phyloP scores from a whole-genome alignment of 2,113 vertebrate species.

The Thalassarche chlororhynchos region DNA sequence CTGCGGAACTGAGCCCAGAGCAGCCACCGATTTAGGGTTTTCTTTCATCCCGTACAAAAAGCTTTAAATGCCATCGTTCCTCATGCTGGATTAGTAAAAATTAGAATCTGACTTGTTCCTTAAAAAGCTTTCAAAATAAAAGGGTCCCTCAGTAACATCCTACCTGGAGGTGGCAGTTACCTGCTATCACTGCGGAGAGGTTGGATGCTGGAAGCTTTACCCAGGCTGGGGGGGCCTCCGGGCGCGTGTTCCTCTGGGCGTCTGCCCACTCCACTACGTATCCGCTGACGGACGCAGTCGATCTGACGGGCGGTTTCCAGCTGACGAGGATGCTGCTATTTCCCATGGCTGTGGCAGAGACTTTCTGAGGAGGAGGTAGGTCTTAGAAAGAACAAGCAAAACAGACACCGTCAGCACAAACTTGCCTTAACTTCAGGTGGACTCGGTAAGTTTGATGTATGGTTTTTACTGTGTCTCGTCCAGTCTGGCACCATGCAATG shows the following conservation, averaged over 20 bases:
- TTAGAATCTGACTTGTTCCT: rapidly evolving
- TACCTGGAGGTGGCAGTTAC: not conserved
- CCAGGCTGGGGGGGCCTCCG: conserved; percentile 16
- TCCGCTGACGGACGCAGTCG: not conserved
- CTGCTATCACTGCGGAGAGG: conserved; percentile 41
- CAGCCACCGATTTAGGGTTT: not conserved
- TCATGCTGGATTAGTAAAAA: not conserved
- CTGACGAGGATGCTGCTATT: conserved; percentile 38
- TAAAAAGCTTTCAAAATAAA: rapidly evolving
- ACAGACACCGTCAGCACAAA: rapidly evolving
- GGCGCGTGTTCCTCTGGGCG: rapidly evolving
- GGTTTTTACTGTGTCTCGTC: not conserved
- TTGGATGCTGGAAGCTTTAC: not conserved
- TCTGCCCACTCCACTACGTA: conserved; percentile 75
- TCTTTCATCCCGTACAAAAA: not conserved
- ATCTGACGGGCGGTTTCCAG: conserved; percentile 16
- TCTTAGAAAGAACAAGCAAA: conserved; percentile 6
- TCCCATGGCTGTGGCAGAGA: conserved; percentile 3
- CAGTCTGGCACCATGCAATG: rapidly evolving
- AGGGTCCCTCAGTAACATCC: rapidly evolving
- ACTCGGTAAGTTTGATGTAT: rapidly evolving
- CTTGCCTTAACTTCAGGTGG: rapidly evolving
- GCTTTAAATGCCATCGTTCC: not conserved
- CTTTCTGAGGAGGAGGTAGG: conserved; percentile 36
- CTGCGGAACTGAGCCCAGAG: not conserved